These are phyloP conservation scores for Boleophthalmus pectinirostris DNA, from an alignment of 2,113 vertebrate species.

Conservation along the genomic window DNA sequence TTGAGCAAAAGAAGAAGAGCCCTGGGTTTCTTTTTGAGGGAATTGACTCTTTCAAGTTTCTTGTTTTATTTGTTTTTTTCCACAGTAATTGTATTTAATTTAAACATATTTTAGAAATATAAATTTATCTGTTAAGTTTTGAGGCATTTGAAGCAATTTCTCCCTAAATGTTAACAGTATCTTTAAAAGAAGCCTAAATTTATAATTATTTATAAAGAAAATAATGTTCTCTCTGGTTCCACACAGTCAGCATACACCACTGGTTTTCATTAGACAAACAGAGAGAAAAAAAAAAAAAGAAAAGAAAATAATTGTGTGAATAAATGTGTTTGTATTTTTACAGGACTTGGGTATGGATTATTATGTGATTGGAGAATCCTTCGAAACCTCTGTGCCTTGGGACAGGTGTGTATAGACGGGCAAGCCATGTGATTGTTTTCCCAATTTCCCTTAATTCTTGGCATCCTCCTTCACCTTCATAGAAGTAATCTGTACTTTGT, in stretches of 20 bases:
- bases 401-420: constrained; percentile 87
- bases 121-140: not conserved
- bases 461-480: constrained; percentile 1
- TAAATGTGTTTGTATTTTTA: constrained; percentile 4
- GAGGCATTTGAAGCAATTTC: not conserved
- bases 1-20: not conserved
- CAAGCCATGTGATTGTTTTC: not conserved
- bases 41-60: not conserved
- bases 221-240: no score
- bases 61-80: not conserved
- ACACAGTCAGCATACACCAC: no score
- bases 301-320: no score
- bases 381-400: constrained; percentile 99
- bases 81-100: not conserved
- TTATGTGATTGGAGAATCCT: constrained; percentile 94
- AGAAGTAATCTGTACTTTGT: not conserved
- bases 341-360: constrained; percentile 97
- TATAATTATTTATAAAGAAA: no score
- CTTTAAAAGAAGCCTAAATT: not conserved
- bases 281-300: not conserved
- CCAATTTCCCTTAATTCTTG: constrained; percentile 25
- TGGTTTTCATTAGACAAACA: not conserved
- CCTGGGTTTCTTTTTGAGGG: not conserved
- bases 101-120: not conserved
- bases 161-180: not conserved